Evolutionary conservation across 37 sponge, comb jelly and placozoan genomes (phyloP), one percentile per base, ranked within the genome.

Genomic region (Hexactinellida sp.): DNA sequence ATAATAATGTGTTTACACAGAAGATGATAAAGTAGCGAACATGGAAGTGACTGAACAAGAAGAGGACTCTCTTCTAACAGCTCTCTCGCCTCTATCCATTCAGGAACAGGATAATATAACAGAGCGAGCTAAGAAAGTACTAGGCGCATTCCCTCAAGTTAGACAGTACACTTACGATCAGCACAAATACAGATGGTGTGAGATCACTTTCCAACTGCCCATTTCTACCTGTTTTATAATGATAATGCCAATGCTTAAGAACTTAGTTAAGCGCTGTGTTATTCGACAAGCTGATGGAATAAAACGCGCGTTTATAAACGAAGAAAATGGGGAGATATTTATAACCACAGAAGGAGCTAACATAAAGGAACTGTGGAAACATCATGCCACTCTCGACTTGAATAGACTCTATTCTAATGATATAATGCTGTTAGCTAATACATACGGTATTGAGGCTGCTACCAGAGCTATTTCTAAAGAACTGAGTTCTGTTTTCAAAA

Each of bases 401-500:
- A 89, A n/a, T 5, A 90, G 71, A 76, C 71, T 89, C 25, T 94
- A 94, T 38, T 91, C 92, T 51, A 97, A 97, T 85, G 87, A 92
- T 54, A 91, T 97, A 24, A 92, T 93, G 85, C 86, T 86, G 32
- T 89, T 96, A 86, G 94, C 94, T 21, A 76, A 32, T 37, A 88
- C 87, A 0, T 96, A 92, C 54, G 94, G 97, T 37, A 96, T 95
- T 83, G 94, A 95, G 37, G 96, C 96, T 83, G 96, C 96, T 54
- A 36, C 37, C 85, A 87, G 83, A 37, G 86, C 90, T 25, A 89
- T 95, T 47, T 88, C 92, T 82, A 93, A 88, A 88, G 98, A 97
- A 51, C 89, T 97, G 0, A 86, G 90, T 36, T 86, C 86, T 86
- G 95, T 97, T 54, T 97, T 97, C 87, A 91, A 83, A 34, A 93